A percentile compares a stretch with the other conserved stretches of the same genome.
These are phyloP conservation scores for Zygogramma bicolorata DNA, from an alignment of 2,888 invertebrate genomes.

Conservation along the genomic window DNA sequence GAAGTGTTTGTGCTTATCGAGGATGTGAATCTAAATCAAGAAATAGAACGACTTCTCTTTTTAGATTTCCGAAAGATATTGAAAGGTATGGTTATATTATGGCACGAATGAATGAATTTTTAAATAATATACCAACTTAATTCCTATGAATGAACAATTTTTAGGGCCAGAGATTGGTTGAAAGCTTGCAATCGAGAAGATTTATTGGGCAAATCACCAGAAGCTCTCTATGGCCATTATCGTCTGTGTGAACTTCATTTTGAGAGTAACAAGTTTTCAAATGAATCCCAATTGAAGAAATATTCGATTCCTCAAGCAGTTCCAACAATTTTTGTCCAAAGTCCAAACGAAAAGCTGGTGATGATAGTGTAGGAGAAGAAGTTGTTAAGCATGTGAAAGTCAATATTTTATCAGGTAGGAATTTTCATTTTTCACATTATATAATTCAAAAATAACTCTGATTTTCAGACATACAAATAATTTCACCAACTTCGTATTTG, in stretches of 20 bases:
- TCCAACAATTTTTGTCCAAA: conserved; percentile 6
- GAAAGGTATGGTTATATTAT: conserved; percentile 1
- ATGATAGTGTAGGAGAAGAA: background rate
- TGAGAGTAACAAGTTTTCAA: background rate
- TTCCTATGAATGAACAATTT: background rate
- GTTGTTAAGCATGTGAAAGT: conserved; percentile 2
- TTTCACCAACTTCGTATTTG: background rate
- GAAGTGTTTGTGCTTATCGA: background rate
- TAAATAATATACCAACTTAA: background rate
- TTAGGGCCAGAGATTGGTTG: conserved; percentile 10
- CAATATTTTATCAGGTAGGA: background rate
- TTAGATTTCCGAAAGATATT: background rate
- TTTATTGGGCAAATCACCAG: conserved; percentile 4
- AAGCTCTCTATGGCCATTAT: background rate
- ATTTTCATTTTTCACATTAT: background rate
- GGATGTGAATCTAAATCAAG: background rate
- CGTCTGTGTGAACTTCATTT: conserved; percentile 10
- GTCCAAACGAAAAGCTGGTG: background rate
- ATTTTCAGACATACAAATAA: background rate
- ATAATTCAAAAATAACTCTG: background rate
- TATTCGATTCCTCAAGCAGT: background rate
- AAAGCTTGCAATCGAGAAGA: conserved; percentile 21
- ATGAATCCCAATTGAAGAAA: background rate
- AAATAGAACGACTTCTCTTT: background rate
- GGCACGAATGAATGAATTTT: background rate